These are phyloP conservation scores for Monoplex corrugatus DNA, from an alignment of 2,888 invertebrate species.

Conservation along the genomic window DNA sequence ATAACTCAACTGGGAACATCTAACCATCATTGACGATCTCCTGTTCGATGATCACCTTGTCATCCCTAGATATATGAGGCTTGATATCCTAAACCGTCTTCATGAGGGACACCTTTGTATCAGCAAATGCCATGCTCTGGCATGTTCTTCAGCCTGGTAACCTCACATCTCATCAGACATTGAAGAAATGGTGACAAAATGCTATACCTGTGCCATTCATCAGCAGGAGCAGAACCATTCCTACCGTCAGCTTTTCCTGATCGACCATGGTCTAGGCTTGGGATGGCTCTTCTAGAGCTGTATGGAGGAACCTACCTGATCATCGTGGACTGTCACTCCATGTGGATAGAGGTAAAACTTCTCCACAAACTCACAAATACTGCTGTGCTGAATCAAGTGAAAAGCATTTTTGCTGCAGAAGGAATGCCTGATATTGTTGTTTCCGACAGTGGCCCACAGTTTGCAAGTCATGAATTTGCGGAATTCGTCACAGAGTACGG, in stretches of 20 bases:
- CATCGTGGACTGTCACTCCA: too few species aligned
- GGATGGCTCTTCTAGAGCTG: too few species aligned
- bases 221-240: constrained; percentile 19
- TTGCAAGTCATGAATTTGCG: too few species aligned
- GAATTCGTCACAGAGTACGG: too few species aligned
- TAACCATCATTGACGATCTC: constrained; percentile 27
- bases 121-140: constrained; percentile 19
- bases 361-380: too few species aligned
- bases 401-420: too few species aligned
- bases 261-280: constrained; percentile 1
- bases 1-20: constrained; percentile 23
- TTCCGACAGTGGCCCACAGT: too few species aligned
- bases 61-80: constrained; percentile 24
- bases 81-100: constrained; percentile 16
- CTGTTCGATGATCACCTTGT: constrained; percentile 27
- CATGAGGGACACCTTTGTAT: constrained; percentile 38
- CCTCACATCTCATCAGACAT: constrained; percentile 9
- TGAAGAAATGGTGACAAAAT: constrained; percentile 26
- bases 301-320: background rate
- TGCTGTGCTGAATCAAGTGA: too few species aligned
- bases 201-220: constrained; percentile 22
- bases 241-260: constrained; percentile 35
- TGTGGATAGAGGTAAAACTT: too few species aligned
- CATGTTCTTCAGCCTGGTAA: constrained; percentile 11
- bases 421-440: too few species aligned